These are phyloP conservation scores for Helobdella robusta DNA, from an alignment of 2,888 invertebrate species.

Conservation along the genomic window DNA sequence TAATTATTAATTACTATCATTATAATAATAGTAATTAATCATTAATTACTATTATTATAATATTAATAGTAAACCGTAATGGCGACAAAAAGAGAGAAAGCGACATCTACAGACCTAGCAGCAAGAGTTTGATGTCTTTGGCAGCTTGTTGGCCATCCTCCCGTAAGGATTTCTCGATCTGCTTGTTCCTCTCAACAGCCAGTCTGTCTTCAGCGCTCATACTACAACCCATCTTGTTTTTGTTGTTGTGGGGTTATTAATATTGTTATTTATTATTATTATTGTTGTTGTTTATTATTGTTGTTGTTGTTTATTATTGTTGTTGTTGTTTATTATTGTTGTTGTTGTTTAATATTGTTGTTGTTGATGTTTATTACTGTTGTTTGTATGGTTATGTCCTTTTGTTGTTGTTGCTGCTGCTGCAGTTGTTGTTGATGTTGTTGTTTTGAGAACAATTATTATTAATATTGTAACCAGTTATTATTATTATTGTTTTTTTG, in stretches of 20 bases:
- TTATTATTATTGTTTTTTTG: too few species aligned
- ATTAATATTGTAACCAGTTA: too few species aligned
- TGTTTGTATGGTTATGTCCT: neutral
- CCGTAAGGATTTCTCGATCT: conserved; percentile 93
- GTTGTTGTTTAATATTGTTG: neutral
- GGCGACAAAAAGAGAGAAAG: too few species aligned
- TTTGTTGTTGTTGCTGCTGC: neutral
- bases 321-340: neutral
- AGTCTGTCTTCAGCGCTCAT: conserved; percentile 98
- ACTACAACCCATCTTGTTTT: conserved; percentile 80
- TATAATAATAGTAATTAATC: too few species aligned
- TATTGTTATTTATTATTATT: neutral
- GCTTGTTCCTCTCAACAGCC: conserved; percentile 90
- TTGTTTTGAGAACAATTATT: too few species aligned
- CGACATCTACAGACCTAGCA: conserved; percentile 69
- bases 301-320: neutral
- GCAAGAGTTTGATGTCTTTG: conserved; percentile 93
- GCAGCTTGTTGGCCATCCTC: conserved; percentile 96
- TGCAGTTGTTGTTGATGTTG: too few species aligned
- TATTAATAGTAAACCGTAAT: too few species aligned
- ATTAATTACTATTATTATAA: too few species aligned
- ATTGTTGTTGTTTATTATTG: neutral
- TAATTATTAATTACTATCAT: too few species aligned
- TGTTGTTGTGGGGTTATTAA: neutral
- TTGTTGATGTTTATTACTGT: neutral